Base-by-base conservation (phyloP, 2,888 invertebrate species). In the Tineola bisselliella region DNA sequence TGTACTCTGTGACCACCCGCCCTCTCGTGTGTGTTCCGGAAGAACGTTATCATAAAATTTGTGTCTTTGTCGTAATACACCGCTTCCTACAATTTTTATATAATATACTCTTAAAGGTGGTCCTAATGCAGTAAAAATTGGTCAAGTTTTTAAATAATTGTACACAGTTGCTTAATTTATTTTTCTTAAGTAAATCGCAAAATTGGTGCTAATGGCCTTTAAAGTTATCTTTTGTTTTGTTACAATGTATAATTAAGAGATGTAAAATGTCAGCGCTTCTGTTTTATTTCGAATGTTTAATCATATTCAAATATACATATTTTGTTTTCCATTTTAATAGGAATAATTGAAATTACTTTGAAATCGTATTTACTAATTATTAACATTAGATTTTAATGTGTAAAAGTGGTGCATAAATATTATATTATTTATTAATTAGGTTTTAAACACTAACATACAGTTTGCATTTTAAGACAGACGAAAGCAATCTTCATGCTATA, bases 11-110 rank as follows among this genome's bases (percentile, higher is more conserved):
- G 63, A 69, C 25, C 19, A 43, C 6, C 44, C 54, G 54, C 54
- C 54, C 8, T 31, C 33, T 52, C 81, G 79, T 76, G 78, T 76
- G 74, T 72, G 76, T 77, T 48, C 75, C 80, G 79, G 80, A 81
- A 75, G 74, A 68, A 66, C 63, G 68, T 68, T 69, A 72, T 70
- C 73, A 66, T 64, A 65, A 63, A 61, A 63, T 62, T 67, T 18
- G 52, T 52, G 6, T 44, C n/a, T 44, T 44, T 65, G 63, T 63
- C 65, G 63, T 79, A 79, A 79, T 78, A 66, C 66, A 65, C 67
- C 61, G 70, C 73, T 77, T 80, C 77, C 76, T 60, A 38, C 43
- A 59, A 63, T 63, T 62, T 62, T 54, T 18, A 18, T 54, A 25
- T 54, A 54, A 54, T 54, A 48, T 25, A 19, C 54, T 18, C 19